Conservation (phyloP, 2,113 vertebrate species). For the Tachysurus vachellii region DNA sequence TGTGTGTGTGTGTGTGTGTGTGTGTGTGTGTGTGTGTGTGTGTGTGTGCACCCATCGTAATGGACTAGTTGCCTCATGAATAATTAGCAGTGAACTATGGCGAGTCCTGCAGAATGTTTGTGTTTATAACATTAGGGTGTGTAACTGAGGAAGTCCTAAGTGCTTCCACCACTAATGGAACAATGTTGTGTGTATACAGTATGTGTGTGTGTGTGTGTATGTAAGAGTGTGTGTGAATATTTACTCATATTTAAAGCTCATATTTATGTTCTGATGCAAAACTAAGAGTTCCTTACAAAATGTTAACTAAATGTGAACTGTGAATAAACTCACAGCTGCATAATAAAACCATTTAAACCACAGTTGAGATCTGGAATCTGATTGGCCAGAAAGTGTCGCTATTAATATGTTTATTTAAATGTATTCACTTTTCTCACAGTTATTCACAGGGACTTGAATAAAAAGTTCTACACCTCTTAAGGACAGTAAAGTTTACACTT, state of each 20-base stretch:
- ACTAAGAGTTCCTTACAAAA: not conserved
- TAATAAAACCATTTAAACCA: not conserved
- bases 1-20: slow-evolving; percentile 18
- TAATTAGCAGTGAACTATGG: slow-evolving; percentile 27
- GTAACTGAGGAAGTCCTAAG: not conserved
- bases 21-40: slow-evolving; percentile 25
- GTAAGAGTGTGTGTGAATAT: not conserved
- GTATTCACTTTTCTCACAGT: not conserved
- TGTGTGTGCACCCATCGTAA: slow-evolving; percentile 10
- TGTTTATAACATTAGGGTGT: not conserved
- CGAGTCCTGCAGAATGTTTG: not conserved
- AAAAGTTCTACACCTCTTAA: too few relatives aligned
- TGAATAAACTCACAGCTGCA: not conserved
- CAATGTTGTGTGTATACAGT: not conserved
- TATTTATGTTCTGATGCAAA: not conserved
- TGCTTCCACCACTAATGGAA: not conserved
- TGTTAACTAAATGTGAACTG: not conserved
- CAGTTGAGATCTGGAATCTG: not conserved
- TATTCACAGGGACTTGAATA: not conserved
- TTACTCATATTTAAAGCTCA: not conserved
- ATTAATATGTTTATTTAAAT: not conserved
- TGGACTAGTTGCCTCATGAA: slow-evolving; percentile 31
- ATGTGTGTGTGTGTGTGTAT: not conserved
- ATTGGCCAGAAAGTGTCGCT: not conserved
- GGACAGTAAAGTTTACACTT: too few relatives aligned